phyloP scores from a whole-genome alignment of 30 jellyfish, hydroid and myxozoan species.

The Hydra vulgaris region DNA sequence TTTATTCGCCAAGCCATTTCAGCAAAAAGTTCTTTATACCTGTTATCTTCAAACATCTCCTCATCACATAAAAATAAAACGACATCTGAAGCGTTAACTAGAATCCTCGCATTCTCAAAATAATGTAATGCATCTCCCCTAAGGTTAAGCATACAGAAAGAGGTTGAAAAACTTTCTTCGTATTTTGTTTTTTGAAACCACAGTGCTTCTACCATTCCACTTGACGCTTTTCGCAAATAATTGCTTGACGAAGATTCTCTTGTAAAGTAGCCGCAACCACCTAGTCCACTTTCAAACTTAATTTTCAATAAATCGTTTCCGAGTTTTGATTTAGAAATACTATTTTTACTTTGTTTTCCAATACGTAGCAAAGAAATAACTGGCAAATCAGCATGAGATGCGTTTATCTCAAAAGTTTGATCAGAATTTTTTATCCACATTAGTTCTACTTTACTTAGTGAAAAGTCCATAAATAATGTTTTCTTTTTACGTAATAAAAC shows the following conservation, averaged over 20 bases:
- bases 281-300: background rate
- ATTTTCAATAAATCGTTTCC: background rate
- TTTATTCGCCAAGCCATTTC: background rate
- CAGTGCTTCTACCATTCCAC: background rate
- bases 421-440: background rate
- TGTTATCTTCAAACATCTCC: background rate
- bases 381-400: background rate
- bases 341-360: background rate
- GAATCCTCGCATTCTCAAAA: background rate
- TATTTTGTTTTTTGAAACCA: background rate
- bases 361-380: background rate
- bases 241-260: background rate
- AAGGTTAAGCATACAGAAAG: background rate
- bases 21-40: background rate
- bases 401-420: background rate
- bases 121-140: background rate
- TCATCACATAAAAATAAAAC: background rate
- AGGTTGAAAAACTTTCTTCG: background rate
- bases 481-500: background rate
- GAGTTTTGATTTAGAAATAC: slow-evolving; percentile 3
- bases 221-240: background rate
- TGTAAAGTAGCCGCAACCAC: background rate
- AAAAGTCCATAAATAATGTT: background rate
- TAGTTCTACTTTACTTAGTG: background rate
- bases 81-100: background rate